Conservation (phyloP, 2,797 vertebrate genomes). For the Schizopygopsis pylzovi region DNA sequence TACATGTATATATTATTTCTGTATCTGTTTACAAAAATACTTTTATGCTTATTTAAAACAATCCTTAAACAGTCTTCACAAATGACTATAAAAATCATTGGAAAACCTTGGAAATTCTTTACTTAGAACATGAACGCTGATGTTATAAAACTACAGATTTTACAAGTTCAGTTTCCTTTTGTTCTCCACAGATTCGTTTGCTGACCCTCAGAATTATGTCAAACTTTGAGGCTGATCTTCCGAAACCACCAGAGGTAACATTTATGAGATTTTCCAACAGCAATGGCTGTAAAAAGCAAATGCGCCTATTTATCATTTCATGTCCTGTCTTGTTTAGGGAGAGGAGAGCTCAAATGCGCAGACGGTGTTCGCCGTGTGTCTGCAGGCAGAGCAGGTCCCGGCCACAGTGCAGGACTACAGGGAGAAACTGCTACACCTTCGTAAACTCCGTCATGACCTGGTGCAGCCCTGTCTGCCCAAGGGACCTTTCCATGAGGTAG, state of each 20-base stretch:
- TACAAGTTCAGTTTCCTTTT: background rate
- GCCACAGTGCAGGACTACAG: constrained; percentile 93
- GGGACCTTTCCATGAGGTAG: constrained; percentile 87
- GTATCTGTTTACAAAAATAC: too few species aligned
- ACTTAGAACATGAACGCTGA: background rate
- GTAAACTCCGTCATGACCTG: constrained; percentile 91
- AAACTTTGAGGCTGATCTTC: constrained; percentile 85
- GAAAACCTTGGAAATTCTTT: background rate
- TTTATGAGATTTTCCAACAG: background rate
- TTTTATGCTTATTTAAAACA: background rate
- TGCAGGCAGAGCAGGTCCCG: constrained; percentile 92
- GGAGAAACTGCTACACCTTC: constrained; percentile 93
- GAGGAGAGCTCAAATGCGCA: constrained; percentile 77
- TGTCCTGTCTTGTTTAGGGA: constrained; percentile 69
- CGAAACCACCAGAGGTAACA: constrained; percentile 79
- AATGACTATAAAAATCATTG: background rate
- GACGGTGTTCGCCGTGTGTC: constrained; percentile 83
- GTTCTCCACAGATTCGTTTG: constrained; percentile 84
- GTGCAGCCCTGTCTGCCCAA: constrained; percentile 77
- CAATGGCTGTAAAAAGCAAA: background rate
- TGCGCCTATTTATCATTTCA: background rate
- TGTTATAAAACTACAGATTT: background rate
- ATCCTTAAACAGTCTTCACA: background rate
- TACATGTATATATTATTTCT: too few species aligned
- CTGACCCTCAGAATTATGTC: constrained; percentile 91